These are phyloP conservation scores for Drosophila willistoni DNA, from an alignment of 1,140 invertebrate genomes.

Conservation along the genomic window DNA sequence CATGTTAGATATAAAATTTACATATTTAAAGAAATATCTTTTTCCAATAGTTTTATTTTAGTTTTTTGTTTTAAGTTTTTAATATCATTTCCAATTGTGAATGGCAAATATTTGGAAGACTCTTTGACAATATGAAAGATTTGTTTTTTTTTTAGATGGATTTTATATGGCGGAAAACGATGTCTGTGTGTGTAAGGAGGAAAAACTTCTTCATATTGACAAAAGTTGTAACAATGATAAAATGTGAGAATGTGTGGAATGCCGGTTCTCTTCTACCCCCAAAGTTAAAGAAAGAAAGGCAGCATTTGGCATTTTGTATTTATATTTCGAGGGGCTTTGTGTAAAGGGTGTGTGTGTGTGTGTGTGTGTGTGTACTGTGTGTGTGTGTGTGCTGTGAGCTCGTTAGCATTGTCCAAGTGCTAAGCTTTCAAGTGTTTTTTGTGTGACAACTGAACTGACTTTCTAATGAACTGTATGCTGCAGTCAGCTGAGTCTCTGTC, in stretches of 20 bases:
- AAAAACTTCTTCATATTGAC: constrained; percentile 39
- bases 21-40: too few relatives aligned
- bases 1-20: too few relatives aligned
- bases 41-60: too few relatives aligned
- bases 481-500: neutral
- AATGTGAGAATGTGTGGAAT: constrained; percentile 12
- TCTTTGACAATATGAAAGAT: neutral
- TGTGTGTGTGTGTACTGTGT: constrained; percentile 7
- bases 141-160: neutral
- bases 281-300: constrained; percentile 18
- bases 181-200: neutral
- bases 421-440: constrained; percentile 58
- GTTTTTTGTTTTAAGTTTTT: neutral
- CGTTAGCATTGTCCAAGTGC: constrained; percentile 76
- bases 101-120: neutral
- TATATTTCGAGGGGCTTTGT: constrained; percentile 50
- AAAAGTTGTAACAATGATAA: constrained; percentile 45
- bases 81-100: neutral
- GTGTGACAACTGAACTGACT: constrained; percentile 51
- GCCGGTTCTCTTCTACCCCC: constrained; percentile 1
- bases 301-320: constrained; percentile 57
- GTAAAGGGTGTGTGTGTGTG: neutral
- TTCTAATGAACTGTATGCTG: constrained; percentile 53
- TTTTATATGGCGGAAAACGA: neutral
- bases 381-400: constrained; percentile 42